A percentile compares a stretch with the other conserved stretches of the same genome.
Evolutionary conservation across 2,797 vertebrate species (phyloP).

Genomic region (Coluber constrictor): DNA sequence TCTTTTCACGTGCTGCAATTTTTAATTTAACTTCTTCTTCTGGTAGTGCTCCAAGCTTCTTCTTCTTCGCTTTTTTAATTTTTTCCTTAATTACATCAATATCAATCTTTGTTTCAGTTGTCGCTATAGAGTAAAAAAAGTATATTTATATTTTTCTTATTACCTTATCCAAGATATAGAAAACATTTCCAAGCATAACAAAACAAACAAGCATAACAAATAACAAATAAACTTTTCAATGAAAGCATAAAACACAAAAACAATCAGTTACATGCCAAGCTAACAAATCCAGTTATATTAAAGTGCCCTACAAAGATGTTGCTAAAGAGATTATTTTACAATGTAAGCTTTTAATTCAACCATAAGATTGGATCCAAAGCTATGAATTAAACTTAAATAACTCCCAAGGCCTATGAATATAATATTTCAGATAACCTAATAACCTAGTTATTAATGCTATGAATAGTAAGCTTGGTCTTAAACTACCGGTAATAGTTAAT

Average conservation of each 20-base stretch:
- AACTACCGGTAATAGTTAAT: background rate
- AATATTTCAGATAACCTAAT: background rate
- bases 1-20: conserved; percentile 70
- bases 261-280: too few species aligned
- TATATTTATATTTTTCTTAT: background rate
- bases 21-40: conserved; percentile 71
- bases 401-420: background rate
- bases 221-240: background rate
- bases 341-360: background rate
- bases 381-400: background rate
- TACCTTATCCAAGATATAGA: background rate
- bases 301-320: background rate
- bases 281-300: background rate
- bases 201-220: background rate
- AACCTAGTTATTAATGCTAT: background rate
- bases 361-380: background rate
- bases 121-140: conserved; percentile 65
- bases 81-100: conserved; percentile 91
- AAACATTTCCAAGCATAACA: background rate
- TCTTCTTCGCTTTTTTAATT: conserved; percentile 89
- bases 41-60: conserved; percentile 89
- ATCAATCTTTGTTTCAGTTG: conserved; percentile 84
- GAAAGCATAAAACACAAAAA: too few species aligned
- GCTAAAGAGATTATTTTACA: background rate
- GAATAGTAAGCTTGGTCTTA: too few species aligned